A percentile compares a stretch with the other conserved stretches of the same genome.
phyloP scores from a whole-genome alignment of 2,797 vertebrate species.

The Halcyon smyrnensis region DNA sequence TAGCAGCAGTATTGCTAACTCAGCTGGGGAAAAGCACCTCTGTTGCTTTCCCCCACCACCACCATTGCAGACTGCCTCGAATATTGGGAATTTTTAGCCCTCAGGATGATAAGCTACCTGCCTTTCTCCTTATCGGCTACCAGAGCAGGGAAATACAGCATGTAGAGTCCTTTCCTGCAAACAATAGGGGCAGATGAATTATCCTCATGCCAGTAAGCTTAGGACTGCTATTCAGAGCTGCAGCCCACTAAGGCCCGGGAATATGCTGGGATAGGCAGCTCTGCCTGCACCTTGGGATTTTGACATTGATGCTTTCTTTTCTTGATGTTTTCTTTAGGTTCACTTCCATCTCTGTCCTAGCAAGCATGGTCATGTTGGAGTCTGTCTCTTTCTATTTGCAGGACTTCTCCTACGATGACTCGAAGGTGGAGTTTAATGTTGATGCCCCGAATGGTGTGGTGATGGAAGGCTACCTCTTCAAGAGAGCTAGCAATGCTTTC shows the following conservation, averaged over 20 bases:
- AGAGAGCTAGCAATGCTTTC: conserved; percentile 97
- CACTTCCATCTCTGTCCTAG: neutral
- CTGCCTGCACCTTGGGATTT: neutral
- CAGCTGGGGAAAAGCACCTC: neutral
- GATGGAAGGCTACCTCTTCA: conserved; percentile 99
- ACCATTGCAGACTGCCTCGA: neutral
- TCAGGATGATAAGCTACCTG: neutral
- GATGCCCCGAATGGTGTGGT: conserved; percentile 95
- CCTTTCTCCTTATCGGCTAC: neutral
- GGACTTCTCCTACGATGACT: conserved; percentile 95
- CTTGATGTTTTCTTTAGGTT: neutral
- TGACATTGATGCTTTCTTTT: neutral
- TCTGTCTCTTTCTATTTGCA: conserved; percentile 51
- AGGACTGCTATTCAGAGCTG: neutral
- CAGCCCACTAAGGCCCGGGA: neutral
- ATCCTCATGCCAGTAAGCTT: too few relatives aligned
- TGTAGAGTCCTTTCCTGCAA: neutral
- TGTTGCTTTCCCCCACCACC: neutral
- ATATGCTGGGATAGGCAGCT: neutral
- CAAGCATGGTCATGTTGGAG: neutral
- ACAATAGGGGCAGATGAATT: neutral
- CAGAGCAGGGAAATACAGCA: neutral
- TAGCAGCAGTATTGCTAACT: neutral
- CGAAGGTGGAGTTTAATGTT: conserved; percentile 92
- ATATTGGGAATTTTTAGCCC: neutral